Base-by-base conservation (phyloP, 2,797 vertebrate species). In the Cryptoblepharus egeriae region DNA sequence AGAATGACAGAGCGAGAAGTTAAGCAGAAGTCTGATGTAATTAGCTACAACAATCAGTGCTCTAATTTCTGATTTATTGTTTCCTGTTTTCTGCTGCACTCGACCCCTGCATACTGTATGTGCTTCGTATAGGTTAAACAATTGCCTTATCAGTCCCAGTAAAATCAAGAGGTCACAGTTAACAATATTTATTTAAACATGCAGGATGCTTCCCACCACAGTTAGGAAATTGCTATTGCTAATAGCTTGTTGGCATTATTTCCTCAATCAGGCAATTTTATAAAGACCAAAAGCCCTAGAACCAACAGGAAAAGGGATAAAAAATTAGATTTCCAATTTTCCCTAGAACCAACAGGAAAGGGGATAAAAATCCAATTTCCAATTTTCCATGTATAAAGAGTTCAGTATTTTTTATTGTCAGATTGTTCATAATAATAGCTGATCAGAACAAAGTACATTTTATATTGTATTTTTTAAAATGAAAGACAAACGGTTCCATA, bases 51-150 rank as follows among this genome's bases (percentile, higher is more conserved):
- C 96, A 97, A 97, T 97, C 97, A 97, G 96, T 96, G 94, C 93
- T 94, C 95, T 95, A 96, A 96, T 96, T 96, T 97, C 96, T 97
- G 97, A 97, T 97, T 97, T 97, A 97, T 97, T 96, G 95, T 96
- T 97, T 97, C 97, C 97, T 97, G 97, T 96, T 96, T 97, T 96
- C 96, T 96, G 95, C 95, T 95, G 94, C 92, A 91, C 95, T 95
- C 95, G 83, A 89, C 93, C 95, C 93, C 90, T 93, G 94, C 90
- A 94, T 97, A 97, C 96, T 97, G 96, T 97, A 97, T 95, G 93
- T 85, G 83, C 94, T 95, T 94, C 94, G 80, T 93, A 94, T 93
- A 95, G 95, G 96, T 95, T 95, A 96, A 96, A 95, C 91, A 95
- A 92, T 93, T 93, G 94, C 91, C 96, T 97, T 97, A 97, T 97